A percentile compares a stretch with the other conserved stretches of the same genome.
Conservation (phyloP, 2,888 invertebrate genomes). For the Acanthoscelides obtectus region DNA sequence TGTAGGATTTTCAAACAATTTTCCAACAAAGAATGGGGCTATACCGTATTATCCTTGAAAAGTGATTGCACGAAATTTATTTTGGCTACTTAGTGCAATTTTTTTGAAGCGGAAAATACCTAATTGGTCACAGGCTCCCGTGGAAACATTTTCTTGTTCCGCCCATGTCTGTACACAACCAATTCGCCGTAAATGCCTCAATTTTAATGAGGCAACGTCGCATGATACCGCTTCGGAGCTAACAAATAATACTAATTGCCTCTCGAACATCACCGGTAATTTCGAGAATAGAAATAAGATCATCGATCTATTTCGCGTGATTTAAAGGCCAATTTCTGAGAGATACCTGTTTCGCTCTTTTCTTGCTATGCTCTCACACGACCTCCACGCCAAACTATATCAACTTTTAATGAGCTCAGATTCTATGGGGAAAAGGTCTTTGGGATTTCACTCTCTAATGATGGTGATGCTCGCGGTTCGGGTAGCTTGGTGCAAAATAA, state of each 20-base stretch:
- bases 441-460: not conserved
- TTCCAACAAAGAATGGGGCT: no score
- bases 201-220: not conserved
- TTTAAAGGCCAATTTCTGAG: slow-evolving; percentile 15
- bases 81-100: no score
- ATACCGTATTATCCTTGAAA: no score
- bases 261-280: not conserved
- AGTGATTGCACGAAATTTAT: no score
- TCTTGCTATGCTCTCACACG: slow-evolving; percentile 1
- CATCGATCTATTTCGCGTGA: slow-evolving; percentile 13
- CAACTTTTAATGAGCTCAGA: slow-evolving; percentile 20
- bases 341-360: slow-evolving; percentile 8
- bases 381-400: slow-evolving; percentile 6
- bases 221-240: not conserved
- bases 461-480: not conserved
- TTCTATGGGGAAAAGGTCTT: slow-evolving; percentile 26
- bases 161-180: not conserved
- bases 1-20: no score
- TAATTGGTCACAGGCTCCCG: not conserved
- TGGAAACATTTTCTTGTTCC: not conserved
- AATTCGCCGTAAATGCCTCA: not conserved
- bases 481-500: no score
- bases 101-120: no score
- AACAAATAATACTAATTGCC: not conserved
- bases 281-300: slow-evolving; percentile 1